A percentile compares a stretch with the other conserved stretches of the same genome.
These are phyloP conservation scores for Zosterops hypoxanthus DNA, from an alignment of 2,113 vertebrate genomes.

Conservation along the genomic window DNA sequence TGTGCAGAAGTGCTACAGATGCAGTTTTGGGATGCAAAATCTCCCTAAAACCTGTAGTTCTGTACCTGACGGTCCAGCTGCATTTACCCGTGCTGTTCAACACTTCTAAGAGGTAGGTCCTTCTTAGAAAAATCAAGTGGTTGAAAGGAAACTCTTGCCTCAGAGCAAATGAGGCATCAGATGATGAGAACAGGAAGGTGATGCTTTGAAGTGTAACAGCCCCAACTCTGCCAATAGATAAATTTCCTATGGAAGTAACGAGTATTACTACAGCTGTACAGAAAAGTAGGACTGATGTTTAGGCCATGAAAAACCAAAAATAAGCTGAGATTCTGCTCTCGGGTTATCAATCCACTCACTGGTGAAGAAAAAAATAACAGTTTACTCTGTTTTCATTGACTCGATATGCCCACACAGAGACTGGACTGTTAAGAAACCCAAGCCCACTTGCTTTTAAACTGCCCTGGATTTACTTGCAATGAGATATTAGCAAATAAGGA, in stretches of 20 bases:
- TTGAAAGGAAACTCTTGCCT: neutral
- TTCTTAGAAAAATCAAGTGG: neutral
- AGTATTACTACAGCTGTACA: neutral
- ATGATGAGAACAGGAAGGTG: neutral
- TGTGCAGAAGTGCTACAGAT: neutral
- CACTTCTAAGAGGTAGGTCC: neutral
- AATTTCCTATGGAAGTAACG: neutral
- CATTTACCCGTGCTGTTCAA: neutral
- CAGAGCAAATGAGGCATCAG: neutral
- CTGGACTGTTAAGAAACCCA: neutral
- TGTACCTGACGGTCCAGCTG: neutral
- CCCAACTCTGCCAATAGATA: neutral
- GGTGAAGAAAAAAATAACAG: neutral
- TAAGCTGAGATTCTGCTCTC: neutral
- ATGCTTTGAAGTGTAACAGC: neutral
- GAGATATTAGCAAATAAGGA: neutral
- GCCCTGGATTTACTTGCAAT: neutral
- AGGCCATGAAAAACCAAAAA: neutral
- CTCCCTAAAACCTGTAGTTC: neutral
- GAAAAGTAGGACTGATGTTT: neutral
- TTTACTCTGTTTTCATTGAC: neutral
- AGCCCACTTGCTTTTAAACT: neutral
- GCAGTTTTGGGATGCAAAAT: neutral
- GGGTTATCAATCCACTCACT: neutral
- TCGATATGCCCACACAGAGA: neutral